These are phyloP conservation scores for Actenoides hombroni DNA, from an alignment of 2,113 vertebrate genomes.

Conservation along the genomic window DNA sequence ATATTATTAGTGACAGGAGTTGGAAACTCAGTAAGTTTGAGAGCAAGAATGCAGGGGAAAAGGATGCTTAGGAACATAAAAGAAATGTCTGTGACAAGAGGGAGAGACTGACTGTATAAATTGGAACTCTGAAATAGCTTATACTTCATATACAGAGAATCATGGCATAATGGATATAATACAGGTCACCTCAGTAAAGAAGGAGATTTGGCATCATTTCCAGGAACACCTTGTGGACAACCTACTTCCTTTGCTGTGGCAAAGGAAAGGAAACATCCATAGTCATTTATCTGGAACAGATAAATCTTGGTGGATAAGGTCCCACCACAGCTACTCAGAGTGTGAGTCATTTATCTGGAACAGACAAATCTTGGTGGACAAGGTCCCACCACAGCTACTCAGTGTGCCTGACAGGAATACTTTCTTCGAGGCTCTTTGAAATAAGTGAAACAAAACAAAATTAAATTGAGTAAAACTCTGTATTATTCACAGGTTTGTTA, in stretches of 20 bases:
- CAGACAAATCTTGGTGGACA: neutral
- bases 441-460: neutral
- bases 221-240: neutral
- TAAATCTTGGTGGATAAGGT: neutral
- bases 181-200: fast-evolving
- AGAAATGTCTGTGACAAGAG: neutral
- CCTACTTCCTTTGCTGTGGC: fast-evolving
- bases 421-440: neutral
- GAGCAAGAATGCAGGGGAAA: neutral
- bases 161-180: fast-evolving
- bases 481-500: neutral
- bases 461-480: neutral
- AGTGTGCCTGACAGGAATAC: neutral
- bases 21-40: neutral
- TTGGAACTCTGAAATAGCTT: neutral
- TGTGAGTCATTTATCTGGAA: neutral
- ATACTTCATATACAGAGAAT: neutral
- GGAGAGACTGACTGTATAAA: neutral
- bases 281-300: neutral
- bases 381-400: neutral
- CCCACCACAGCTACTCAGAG: neutral
- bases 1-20: neutral
- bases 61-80: neutral
- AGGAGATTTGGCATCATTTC: neutral
- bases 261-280: neutral